Evolutionary conservation across 1,140 invertebrate species (phyloP), one percentile per base, ranked within the genome.

Genomic region (Aphelenchoides besseyi): DNA sequence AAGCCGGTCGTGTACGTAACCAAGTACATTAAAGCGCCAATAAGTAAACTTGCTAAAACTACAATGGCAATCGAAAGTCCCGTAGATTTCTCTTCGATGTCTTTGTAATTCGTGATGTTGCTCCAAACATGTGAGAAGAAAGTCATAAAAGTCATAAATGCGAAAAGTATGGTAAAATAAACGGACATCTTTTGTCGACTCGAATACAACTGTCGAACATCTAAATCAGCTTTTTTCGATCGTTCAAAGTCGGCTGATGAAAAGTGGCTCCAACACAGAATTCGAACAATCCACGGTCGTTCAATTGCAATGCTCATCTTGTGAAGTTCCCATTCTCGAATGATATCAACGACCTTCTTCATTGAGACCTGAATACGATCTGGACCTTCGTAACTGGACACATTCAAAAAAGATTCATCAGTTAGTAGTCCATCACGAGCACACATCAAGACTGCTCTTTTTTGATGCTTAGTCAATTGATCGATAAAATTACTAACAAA

Each of bases 321-420:
- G 33, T 30, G 16, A 29, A 9, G n/a, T 57, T 79, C 75, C 29
- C 48, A 30, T 29, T 71, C 54, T 16, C 52, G 29, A 29, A 79
- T 72, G 28, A 77, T 74, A 9, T 79, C 78, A 1, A 79, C 71
- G 18, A 80, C 78, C 55, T 70, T 76, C 59, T 66, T 62, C 77
- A 79, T 80, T 3, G 77, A 80, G 26, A 79, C 78, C 72, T 79
- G 78, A 29, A 79, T 61, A 62, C 78, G 36, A 69, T 80, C 78
- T 12, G 77, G 78, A 9, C 77, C 77, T 57, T 52, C 70, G 53
- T 77, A 73, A 9, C 67, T 73, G 18, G 70, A 59, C 26, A 79
- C 68, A 63, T 79, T 81, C 2, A 79, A 36, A 48, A 79, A 79
- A 32, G 70, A 73, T 30, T 79, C 78, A 41, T 79, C 77, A 3